Evolutionary conservation across 2,888 invertebrate species (phyloP).

Genomic region (Dasysyrphus tricinctus): DNA sequence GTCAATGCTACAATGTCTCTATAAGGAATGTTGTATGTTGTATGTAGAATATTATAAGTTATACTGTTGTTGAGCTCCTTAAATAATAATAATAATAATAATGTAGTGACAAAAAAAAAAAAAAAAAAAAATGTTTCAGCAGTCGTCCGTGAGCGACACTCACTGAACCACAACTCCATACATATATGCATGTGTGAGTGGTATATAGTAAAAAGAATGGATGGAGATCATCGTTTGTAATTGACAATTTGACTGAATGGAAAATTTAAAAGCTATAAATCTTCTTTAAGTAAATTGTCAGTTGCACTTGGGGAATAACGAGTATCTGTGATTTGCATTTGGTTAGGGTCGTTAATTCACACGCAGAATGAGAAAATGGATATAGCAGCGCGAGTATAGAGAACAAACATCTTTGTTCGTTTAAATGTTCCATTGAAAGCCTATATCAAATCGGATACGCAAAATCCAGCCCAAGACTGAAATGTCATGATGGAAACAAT

Average conservation of each 20-base stretch:
- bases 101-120: not conserved
- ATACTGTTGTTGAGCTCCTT: not conserved
- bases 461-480: slow-evolving; percentile 3
- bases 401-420: slow-evolving; percentile 50
- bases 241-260: slow-evolving; percentile 70
- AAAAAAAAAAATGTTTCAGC: slow-evolving; percentile 23
- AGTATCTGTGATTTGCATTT: slow-evolving; percentile 70
- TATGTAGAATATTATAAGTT: slow-evolving; percentile 28
- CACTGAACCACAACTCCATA: slow-evolving; percentile 55
- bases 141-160: slow-evolving; percentile 53
- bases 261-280: slow-evolving; percentile 74
- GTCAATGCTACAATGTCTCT: slow-evolving; percentile 65
- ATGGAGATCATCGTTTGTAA: slow-evolving; percentile 57
- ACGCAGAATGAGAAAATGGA: slow-evolving; percentile 36
- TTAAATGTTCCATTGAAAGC: not conserved
- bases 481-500: slow-evolving; percentile 7
- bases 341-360: slow-evolving; percentile 64
- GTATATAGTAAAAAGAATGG: slow-evolving; percentile 51
- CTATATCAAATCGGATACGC: not conserved
- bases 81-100: slow-evolving; percentile 9
- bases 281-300: slow-evolving; percentile 74
- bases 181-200: too few relatives aligned
- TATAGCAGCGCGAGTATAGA: slow-evolving; percentile 20
- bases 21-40: slow-evolving; percentile 25
- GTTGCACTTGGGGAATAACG: slow-evolving; percentile 65